A percentile compares a stretch with the other conserved stretches of the same genome.
Conservation (phyloP, 2,113 vertebrate species). For the Chionodraco myersi region DNA sequence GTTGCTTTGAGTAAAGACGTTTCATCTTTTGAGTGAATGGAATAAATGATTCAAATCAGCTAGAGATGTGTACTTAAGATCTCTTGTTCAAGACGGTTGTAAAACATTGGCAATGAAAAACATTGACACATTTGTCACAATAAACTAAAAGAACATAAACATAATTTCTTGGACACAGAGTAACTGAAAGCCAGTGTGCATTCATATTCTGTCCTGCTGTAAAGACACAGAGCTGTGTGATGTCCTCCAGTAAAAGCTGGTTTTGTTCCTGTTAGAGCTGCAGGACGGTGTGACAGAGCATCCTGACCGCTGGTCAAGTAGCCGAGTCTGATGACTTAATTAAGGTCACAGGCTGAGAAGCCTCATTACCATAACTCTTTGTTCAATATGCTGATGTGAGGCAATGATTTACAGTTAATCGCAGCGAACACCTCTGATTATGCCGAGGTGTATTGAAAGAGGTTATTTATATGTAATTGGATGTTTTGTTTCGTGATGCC, state of each 20-base stretch:
- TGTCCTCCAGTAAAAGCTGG: slow-evolving; percentile 14
- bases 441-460: neutral
- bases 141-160: neutral
- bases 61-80: neutral
- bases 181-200: neutral
- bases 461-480: neutral
- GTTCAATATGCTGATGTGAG: slow-evolving; percentile 49
- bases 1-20: neutral
- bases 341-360: slow-evolving; percentile 72
- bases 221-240: neutral
- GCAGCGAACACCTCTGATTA: slow-evolving; percentile 7
- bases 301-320: slow-evolving; percentile 80
- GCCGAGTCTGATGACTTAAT: slow-evolving; percentile 83
- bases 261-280: slow-evolving; percentile 56
- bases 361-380: slow-evolving; percentile 67
- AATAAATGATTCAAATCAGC: neutral
- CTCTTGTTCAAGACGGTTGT: neutral
- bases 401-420: slow-evolving; percentile 47
- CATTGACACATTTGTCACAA: too few species aligned
- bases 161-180: neutral
- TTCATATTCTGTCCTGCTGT: neutral
- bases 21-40: neutral
- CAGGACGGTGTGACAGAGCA: slow-evolving; percentile 45
- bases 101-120: neutral
- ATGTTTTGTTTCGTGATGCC: slow-evolving; percentile 14